Evolutionary conservation across 1,140 invertebrate species (phyloP).

Genomic region (Brachionus koreanus): DNA sequence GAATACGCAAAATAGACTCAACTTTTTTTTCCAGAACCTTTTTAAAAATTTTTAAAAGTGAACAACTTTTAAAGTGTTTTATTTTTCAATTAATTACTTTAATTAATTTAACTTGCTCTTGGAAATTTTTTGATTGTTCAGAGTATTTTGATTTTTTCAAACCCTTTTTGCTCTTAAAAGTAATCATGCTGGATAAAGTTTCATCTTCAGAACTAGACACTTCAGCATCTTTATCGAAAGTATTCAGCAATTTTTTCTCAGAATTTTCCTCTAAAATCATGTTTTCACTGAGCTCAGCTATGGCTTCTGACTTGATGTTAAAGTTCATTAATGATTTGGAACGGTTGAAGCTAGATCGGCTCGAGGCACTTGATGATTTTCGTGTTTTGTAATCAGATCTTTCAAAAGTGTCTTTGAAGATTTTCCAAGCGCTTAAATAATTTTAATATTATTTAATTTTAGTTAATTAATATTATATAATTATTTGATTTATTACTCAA

Average conservation of each 20-base stretch:
- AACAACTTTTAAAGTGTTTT: neutral
- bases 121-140: neutral
- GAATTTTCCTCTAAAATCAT: neutral
- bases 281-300: neutral
- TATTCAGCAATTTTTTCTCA: neutral
- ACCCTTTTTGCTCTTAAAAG: neutral
- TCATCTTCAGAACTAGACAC: neutral
- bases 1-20: neutral
- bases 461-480: neutral
- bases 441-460: neutral
- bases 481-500: neutral
- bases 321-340: neutral
- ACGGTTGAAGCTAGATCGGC: neutral
- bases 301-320: neutral
- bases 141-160: neutral
- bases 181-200: neutral
- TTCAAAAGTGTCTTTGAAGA: neutral
- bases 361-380: neutral
- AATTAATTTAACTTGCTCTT: neutral
- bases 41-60: neutral
- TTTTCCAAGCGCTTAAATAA: neutral
- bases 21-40: constrained; percentile 34
- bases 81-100: neutral
- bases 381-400: neutral
- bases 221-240: neutral